A percentile compares a stretch with the other conserved stretches of the same genome.
These are phyloP conservation scores for Melanotaenia nigrans DNA, from an alignment of 2,797 vertebrate genomes.

Conservation along the genomic window DNA sequence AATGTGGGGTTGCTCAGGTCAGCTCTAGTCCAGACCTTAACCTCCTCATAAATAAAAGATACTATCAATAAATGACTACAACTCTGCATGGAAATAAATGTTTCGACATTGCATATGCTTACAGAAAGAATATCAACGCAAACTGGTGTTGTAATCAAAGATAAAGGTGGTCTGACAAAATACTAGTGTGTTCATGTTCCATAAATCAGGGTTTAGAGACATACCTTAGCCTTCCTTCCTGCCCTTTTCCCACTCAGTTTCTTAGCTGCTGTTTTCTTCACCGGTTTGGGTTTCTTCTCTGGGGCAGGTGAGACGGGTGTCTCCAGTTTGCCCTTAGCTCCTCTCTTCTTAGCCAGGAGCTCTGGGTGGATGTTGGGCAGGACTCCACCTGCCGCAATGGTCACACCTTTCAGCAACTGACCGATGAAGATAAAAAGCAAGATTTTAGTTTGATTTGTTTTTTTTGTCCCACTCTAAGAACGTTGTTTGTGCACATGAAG, in stretches of 20 bases:
- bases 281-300: conserved; percentile 90
- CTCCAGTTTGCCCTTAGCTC: conserved; percentile 95
- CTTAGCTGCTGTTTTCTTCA: conserved; percentile 89
- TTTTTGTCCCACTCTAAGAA: background rate
- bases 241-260: conserved; percentile 88
- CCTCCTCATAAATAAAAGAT: no score
- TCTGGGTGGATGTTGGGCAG: conserved; percentile 98
- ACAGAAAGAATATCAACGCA: background rate
- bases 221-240: conserved; percentile 90
- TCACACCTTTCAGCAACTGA: conserved; percentile 96
- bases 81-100: background rate
- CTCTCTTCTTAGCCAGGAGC: conserved; percentile 94
- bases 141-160: background rate
- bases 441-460: background rate
- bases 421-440: conserved; percentile 11
- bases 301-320: conserved; percentile 91
- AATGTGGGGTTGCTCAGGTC: no score
- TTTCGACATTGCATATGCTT: background rate
- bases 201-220: background rate
- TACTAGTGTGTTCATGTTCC: no score
- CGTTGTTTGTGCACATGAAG: background rate
- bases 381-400: conserved; percentile 96
- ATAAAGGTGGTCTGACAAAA: background rate
- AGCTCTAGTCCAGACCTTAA: no score
- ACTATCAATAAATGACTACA: background rate